These are phyloP conservation scores for Stenurella melanura DNA, from an alignment of 2,888 invertebrate genomes.

Conservation along the genomic window DNA sequence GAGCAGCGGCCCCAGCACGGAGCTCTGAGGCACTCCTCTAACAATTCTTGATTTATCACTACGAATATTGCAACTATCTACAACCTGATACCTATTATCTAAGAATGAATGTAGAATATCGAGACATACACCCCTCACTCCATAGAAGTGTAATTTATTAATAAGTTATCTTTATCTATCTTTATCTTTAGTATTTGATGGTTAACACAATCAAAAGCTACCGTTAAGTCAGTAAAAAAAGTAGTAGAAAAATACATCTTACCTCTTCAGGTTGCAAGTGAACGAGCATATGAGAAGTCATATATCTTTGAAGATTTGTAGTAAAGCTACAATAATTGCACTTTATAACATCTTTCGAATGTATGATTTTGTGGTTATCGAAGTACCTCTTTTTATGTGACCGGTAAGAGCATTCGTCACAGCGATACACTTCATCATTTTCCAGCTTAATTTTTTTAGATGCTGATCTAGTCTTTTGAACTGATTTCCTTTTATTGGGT, in stretches of 20 bases:
- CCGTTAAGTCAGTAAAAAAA: too few species aligned
- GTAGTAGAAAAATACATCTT: neutral
- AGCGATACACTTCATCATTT: neutral
- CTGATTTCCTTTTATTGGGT: neutral
- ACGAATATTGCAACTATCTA: too few species aligned
- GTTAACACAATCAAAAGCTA: too few species aligned
- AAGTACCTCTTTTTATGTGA: neutral
- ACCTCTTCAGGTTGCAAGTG: neutral
- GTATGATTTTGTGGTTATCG: neutral
- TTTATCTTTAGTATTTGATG: too few species aligned
- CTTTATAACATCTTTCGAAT: neutral
- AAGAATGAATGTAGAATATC: too few species aligned
- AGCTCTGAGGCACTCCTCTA: too few species aligned
- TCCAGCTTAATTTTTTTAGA: neutral
- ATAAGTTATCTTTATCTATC: too few species aligned
- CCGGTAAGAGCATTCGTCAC: neutral
- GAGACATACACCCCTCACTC: too few species aligned
- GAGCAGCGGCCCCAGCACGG: too few species aligned
- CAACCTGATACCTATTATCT: too few species aligned
- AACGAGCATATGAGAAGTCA: neutral
- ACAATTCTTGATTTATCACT: too few species aligned
- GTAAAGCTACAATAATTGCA: neutral
- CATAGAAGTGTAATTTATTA: too few species aligned
- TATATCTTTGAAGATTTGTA: neutral
- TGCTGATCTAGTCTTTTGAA: neutral